phyloP scores from a whole-genome alignment of 2,888 invertebrate species.

The Blomia tropicalis region DNA sequence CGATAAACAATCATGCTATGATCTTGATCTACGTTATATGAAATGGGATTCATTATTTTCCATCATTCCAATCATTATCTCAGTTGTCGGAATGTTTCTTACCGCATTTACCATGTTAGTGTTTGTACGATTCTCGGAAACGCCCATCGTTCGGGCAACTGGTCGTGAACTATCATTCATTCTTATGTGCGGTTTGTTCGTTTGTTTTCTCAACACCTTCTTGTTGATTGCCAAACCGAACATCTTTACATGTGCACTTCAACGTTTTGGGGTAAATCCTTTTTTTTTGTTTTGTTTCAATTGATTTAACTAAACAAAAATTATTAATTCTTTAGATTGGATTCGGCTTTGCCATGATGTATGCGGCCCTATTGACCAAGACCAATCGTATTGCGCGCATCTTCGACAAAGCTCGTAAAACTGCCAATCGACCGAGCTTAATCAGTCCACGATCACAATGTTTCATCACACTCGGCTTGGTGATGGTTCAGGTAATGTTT shows the following conservation, averaged over 20 bases:
- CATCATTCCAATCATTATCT: constrained; percentile 47
- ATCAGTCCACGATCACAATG: constrained; percentile 51
- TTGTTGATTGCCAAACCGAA: constrained; percentile 45
- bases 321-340: constrained; percentile 40
- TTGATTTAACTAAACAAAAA: background rate
- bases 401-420: constrained; percentile 47
- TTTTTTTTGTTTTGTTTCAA: background rate
- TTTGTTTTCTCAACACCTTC: constrained; percentile 49
- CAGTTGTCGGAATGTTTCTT: constrained; percentile 46
- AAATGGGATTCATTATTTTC: constrained; percentile 50
- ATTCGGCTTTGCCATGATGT: constrained; percentile 49
- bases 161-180: constrained; percentile 49
- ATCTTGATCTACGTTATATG: constrained; percentile 48
- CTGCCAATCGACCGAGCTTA: constrained; percentile 47
- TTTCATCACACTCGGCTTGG: constrained; percentile 45
- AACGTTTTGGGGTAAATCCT: constrained; percentile 42
- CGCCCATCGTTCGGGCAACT: constrained; percentile 48
- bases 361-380: constrained; percentile 49
- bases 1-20: constrained; percentile 47
- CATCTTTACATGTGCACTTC: constrained; percentile 44
- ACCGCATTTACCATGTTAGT: constrained; percentile 47
- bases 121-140: constrained; percentile 49
- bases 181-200: constrained; percentile 46
- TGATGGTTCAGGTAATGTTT: constrained; percentile 37
- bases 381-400: constrained; percentile 49